phyloP scores from a whole-genome alignment of 2,113 vertebrate genomes.

The Macroglossus sobrinus region DNA sequence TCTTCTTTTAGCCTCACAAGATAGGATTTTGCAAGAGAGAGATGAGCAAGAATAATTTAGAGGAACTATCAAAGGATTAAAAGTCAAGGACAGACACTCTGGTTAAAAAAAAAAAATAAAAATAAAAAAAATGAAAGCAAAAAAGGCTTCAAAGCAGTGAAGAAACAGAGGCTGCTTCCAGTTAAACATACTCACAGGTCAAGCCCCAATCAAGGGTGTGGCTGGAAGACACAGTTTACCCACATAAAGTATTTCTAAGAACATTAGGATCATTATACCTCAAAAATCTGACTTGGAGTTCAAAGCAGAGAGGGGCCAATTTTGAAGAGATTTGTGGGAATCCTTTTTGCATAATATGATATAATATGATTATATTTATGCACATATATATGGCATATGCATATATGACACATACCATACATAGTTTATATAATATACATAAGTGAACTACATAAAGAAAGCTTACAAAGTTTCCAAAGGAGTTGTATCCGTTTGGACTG shows the following conservation, averaged over 20 bases:
- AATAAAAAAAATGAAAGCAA: background rate
- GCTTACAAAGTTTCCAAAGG: background rate
- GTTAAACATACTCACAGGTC: background rate
- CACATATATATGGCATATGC: no score
- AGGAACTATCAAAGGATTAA: background rate
- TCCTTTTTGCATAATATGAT: background rate
- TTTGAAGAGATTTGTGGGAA: background rate
- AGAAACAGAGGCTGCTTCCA: background rate
- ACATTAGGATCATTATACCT: background rate
- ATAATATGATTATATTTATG: background rate
- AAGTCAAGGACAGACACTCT: background rate
- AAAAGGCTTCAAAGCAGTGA: background rate
- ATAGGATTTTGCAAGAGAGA: background rate
- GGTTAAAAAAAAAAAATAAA: background rate
- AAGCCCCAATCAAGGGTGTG: background rate
- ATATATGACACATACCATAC: no score
- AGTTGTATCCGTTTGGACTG: background rate
- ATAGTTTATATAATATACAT: background rate
- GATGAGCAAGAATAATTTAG: background rate
- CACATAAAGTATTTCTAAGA: background rate
- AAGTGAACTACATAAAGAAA: background rate
- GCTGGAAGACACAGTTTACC: background rate
- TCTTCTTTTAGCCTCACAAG: background rate
- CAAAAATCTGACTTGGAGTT: background rate
- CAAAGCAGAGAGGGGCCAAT: background rate